phyloP scores from a whole-genome alignment of 2,888 invertebrate genomes.

The Liopterus haemorrhoidalis region DNA sequence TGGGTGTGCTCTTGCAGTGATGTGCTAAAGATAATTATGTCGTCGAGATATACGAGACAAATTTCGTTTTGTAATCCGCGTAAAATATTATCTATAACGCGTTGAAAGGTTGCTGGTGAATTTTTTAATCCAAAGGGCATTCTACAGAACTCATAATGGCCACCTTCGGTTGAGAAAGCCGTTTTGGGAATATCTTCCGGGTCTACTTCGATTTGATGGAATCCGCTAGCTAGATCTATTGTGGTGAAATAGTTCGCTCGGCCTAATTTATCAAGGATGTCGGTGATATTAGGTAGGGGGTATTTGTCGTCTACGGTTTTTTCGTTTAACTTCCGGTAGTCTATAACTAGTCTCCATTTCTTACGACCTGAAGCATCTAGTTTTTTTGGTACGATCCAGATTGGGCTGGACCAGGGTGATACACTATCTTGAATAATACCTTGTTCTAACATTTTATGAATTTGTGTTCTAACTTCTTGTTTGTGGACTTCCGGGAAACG shows the following conservation, averaged over 20 bases:
- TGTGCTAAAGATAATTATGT: slow-evolving; percentile 28
- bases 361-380: slow-evolving; percentile 33
- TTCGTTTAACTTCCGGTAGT: slow-evolving; percentile 30
- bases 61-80: slow-evolving; percentile 19
- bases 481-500: too few species aligned
- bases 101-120: slow-evolving; percentile 37
- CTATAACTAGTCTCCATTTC: slow-evolving; percentile 32
- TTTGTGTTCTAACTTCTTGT: too few species aligned
- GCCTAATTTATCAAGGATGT: slow-evolving; percentile 30
- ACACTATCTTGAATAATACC: slow-evolving; percentile 14
- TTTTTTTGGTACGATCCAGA: slow-evolving; percentile 39
- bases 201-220: slow-evolving; percentile 33
- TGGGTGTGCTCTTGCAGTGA: slow-evolving; percentile 33
- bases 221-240: slow-evolving; percentile 3
- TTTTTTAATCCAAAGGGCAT: slow-evolving; percentile 38
- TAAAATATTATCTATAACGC: slow-evolving; percentile 36
- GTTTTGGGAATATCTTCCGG: slow-evolving; percentile 32
- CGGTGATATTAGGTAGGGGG: slow-evolving; percentile 30
- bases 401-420: slow-evolving; percentile 31
- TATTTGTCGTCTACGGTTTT: slow-evolving; percentile 27
- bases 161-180: slow-evolving; percentile 33
- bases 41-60: slow-evolving; percentile 33
- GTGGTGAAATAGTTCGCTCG: slow-evolving; percentile 27
- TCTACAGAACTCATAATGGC: slow-evolving; percentile 35
- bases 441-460: slow-evolving; percentile 15